Conservation (phyloP, 1,140 invertebrate genomes). For the Parasteatoda tepidariorum region DNA sequence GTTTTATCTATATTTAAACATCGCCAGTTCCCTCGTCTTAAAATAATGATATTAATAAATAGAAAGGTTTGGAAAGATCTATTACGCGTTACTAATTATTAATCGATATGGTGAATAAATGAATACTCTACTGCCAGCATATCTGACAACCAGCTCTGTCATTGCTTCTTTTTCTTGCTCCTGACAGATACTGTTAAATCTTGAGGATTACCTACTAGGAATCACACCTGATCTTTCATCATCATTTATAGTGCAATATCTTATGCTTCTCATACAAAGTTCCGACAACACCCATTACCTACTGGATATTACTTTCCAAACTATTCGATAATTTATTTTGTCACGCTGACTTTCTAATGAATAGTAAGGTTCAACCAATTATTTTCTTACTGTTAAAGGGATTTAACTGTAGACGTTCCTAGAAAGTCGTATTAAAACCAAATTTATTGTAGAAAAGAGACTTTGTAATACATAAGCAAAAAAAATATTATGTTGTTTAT, state of each 20-base stretch:
- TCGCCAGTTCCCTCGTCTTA: too few species aligned
- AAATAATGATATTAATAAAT: too few species aligned
- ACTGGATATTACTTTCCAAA: background rate
- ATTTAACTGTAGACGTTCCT: too few species aligned
- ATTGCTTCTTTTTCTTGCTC: background rate
- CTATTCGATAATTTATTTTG: background rate
- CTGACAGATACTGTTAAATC: background rate
- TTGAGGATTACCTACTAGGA: slow-evolving; percentile 3
- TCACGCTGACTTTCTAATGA: background rate
- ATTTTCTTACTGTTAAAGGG: too few species aligned
- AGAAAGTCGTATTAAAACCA: too few species aligned
- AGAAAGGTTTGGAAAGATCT: too few species aligned
- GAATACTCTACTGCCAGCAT: background rate
- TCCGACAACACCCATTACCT: background rate
- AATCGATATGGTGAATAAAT: background rate
- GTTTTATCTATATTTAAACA: too few species aligned
- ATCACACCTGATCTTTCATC: slow-evolving; percentile 21
- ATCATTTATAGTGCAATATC: background rate
- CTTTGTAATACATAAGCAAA: too few species aligned
- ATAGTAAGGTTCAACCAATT: too few species aligned
- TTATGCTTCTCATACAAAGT: background rate
- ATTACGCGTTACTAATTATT: too few species aligned
- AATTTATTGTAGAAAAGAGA: too few species aligned
- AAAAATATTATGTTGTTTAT: too few species aligned
- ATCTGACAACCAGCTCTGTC: background rate